Evolutionary conservation across 2,888 invertebrate genomes (phyloP), one percentile per base, ranked within the genome.

Genomic region (Agrotis exclamationis): DNA sequence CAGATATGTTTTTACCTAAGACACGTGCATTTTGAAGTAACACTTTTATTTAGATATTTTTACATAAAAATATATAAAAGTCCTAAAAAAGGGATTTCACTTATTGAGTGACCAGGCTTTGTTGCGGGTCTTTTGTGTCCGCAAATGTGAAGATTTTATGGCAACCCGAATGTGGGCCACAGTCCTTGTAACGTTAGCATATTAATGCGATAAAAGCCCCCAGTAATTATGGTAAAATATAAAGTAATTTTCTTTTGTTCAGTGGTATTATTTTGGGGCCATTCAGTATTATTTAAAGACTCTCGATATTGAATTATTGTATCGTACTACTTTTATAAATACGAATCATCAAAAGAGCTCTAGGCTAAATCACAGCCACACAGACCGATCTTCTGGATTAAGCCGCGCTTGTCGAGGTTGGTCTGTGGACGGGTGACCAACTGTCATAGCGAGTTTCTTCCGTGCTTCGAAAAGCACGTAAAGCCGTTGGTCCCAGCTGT

Each of bases 41-140:
- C 18, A 33, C 18, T 47, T 69, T 74, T 20, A 50, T 18, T 22
- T 6, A 65, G 69, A 70, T 54, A 54, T 68, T 60, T 70, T 56
- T 39, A 11, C 14, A 76, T 78, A 82, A 63, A 76, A 82, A 87
- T n/a, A 76, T 44, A 50, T 33, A 0, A 16, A n/a, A n/a, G n/a
- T 11, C 16, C 22, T 53, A 63, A 80, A 86, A 84, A 77, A 78
- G 83, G 85, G 87, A 88, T 87, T 86, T 82, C 84, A 85, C 80
- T 84, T 83, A 87, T 88, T 89, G 87, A 86, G 73, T 66, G 59
- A 74, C 69, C 73, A 68, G 64, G 79, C 85, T 82, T 90, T 89
- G 87, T 88, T 83, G 79, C 44, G 69, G 60, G 51, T 82, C 83
- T 79, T 83, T 88, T 89, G 88, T 88, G 80, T 77, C 72, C 64